Evolutionary conservation across 2,888 invertebrate species (phyloP).

Genomic region (Dryadula phaetusa): DNA sequence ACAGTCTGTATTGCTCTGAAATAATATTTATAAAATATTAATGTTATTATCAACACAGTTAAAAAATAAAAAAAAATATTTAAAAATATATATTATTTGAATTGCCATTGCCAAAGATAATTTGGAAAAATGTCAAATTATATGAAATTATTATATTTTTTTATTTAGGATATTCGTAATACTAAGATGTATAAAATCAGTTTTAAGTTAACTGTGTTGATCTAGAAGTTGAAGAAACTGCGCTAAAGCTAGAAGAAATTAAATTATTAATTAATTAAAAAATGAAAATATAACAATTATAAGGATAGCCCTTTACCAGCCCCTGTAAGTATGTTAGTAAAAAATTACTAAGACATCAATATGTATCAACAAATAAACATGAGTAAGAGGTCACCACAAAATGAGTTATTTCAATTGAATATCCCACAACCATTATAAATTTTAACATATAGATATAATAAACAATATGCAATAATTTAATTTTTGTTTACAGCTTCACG

Average conservation of each 20-base stretch:
- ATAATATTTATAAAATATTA: slow-evolving; percentile 47
- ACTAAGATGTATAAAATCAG: neutral
- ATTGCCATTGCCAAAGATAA: too few relatives aligned
- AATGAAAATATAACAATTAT: neutral
- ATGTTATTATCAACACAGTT: slow-evolving; percentile 32
- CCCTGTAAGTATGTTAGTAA: slow-evolving; percentile 10
- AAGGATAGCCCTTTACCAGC: neutral
- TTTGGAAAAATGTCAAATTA: neutral
- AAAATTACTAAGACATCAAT: neutral
- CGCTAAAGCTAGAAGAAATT: slow-evolving; percentile 12
- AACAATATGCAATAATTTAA: too few relatives aligned
- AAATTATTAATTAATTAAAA: slow-evolving; percentile 2
- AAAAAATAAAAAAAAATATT: neutral
- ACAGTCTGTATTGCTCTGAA: slow-evolving; percentile 82
- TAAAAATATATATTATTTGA: neutral
- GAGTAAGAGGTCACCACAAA: neutral
- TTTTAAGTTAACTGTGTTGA: slow-evolving; percentile 34
- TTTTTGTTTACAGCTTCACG: too few relatives aligned
- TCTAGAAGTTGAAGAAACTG: slow-evolving; percentile 22
- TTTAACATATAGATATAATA: neutral
- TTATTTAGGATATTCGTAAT: neutral
- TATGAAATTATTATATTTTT: neutral
- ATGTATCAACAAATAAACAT: neutral
- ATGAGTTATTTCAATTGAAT: neutral
- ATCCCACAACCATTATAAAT: neutral